Percentiles rank a stretch among this genome's conserved stretches.
Evolutionary conservation across 2,797 vertebrate genomes (phyloP).

Genomic region (Sebastes nivosus): DNA sequence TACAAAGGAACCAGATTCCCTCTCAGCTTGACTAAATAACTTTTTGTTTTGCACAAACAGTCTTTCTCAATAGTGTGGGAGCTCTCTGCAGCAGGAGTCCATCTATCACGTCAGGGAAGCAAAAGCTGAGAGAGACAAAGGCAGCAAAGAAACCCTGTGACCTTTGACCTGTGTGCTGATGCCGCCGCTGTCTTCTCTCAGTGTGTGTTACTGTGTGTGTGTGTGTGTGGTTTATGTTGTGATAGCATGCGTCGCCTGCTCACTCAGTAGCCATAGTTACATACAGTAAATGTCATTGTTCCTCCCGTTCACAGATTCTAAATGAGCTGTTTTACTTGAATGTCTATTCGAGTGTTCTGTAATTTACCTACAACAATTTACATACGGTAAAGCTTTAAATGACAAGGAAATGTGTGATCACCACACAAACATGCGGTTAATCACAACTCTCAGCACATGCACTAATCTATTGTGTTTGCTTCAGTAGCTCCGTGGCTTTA

Average conservation of each 20-base stretch:
- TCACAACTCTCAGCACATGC: background rate
- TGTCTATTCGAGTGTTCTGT: background rate
- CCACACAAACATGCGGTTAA: background rate
- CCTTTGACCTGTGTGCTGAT: slow-evolving; percentile 19
- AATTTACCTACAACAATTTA: background rate
- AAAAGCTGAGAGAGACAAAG: slow-evolving; percentile 37
- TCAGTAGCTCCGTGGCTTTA: background rate
- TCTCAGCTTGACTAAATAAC: slow-evolving; percentile 8
- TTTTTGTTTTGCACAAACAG: slow-evolving; percentile 16
- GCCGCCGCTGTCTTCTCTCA: background rate
- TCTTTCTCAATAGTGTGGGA: background rate
- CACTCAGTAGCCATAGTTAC: slow-evolving; percentile 3
- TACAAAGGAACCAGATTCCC: background rate
- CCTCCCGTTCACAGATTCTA: background rate
- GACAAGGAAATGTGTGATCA: background rate
- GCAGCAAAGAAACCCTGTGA: slow-evolving; percentile 12
- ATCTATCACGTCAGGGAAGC: slow-evolving; percentile 39
- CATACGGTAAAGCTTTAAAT: background rate
- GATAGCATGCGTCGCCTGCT: background rate
- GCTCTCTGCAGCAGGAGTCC: slow-evolving; percentile 17
- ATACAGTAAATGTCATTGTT: background rate
- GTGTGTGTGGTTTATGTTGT: background rate
- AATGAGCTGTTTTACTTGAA: background rate
- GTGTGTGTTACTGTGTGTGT: background rate
- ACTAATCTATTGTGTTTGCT: background rate